Evolutionary conservation across 2,113 vertebrate genomes (phyloP).

Genomic region (Nettapus auritus): DNA sequence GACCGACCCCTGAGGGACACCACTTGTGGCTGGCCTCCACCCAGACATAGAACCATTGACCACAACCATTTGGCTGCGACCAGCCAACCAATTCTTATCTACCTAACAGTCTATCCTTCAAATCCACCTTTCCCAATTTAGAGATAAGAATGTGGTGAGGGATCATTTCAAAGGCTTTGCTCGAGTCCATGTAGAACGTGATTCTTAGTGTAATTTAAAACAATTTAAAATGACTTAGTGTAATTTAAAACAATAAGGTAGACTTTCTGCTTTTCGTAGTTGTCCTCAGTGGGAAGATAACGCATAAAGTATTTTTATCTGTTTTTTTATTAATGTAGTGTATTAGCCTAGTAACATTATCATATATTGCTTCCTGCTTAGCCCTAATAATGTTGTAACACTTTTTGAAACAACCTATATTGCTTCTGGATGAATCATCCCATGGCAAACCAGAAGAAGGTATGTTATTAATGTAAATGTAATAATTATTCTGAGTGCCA

Average conservation of each 20-base stretch:
- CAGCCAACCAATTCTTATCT: no score
- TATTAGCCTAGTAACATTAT: accelerated
- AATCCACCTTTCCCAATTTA: no score
- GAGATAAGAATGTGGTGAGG: no score
- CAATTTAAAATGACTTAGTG: background rate
- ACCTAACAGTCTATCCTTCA: no score
- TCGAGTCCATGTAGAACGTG: no score
- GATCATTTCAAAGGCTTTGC: no score
- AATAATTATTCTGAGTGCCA: background rate
- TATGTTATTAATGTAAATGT: background rate
- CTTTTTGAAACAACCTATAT: background rate
- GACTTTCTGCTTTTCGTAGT: background rate
- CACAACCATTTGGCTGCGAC: no score
- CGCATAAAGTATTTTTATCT: background rate
- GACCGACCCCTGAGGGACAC: no score
- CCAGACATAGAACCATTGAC: no score
- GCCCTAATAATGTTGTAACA: background rate
- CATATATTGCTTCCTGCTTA: background rate
- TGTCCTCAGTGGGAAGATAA: background rate
- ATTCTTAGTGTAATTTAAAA: background rate
- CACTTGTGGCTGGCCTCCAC: no score
- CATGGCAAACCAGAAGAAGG: background rate
- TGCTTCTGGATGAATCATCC: background rate
- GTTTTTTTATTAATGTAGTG: background rate
- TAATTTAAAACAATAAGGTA: background rate